A percentile compares a stretch with the other conserved stretches of the same genome.
phyloP scores from a whole-genome alignment of 2,797 vertebrate genomes.

The Siniperca undulata region DNA sequence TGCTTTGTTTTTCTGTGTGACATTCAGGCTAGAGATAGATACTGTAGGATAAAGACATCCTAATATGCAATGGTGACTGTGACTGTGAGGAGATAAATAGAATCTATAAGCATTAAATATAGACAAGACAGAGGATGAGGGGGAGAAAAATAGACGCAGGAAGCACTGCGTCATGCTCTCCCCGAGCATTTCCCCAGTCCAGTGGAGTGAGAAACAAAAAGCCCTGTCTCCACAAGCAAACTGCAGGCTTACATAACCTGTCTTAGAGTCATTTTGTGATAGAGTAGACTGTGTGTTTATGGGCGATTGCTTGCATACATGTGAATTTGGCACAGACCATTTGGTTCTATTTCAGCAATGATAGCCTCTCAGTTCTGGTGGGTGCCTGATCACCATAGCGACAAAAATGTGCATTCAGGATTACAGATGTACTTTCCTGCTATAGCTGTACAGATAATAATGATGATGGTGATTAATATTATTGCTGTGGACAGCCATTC shows the following conservation, averaged over 20 bases:
- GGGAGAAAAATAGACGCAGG: constrained; percentile 54
- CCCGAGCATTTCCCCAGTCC: constrained; percentile 63
- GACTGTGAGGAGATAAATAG: constrained; percentile 54
- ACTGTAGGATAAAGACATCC: not conserved
- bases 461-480: constrained; percentile 6
- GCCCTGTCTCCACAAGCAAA: constrained; percentile 63
- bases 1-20: not conserved
- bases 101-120: constrained; percentile 72
- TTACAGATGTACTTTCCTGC: not conserved
- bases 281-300: constrained; percentile 32
- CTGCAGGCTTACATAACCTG: constrained; percentile 72
- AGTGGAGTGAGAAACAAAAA: constrained; percentile 77
- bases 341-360: constrained; percentile 13
- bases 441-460: not conserved
- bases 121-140: constrained; percentile 61
- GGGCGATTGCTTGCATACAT: constrained; percentile 20
- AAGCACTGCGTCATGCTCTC: constrained; percentile 73
- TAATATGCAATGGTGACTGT: constrained; percentile 20
- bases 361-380: constrained; percentile 11
- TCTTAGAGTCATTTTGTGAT: constrained; percentile 49
- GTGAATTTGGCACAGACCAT: constrained; percentile 25
- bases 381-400: constrained; percentile 31
- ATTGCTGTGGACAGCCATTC: not conserved
- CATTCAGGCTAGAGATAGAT: constrained; percentile 31
- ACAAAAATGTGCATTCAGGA: constrained; percentile 4